Evolutionary conservation across 2,113 vertebrate genomes (phyloP), one percentile per base, ranked within the genome.

Genomic region (Panurus biarmicus): DNA sequence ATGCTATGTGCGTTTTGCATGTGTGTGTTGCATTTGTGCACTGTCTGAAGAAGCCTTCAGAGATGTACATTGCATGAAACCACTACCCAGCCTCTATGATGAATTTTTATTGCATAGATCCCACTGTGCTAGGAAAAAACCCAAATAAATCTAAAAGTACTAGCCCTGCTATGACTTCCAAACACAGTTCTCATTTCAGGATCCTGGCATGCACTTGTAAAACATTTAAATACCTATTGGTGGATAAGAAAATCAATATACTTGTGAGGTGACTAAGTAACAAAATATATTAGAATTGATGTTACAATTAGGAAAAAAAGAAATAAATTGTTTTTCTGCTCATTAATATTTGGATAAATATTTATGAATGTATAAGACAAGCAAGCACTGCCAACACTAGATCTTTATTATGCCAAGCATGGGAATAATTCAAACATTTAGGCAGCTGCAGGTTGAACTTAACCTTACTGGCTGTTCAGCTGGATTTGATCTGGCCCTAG

Each of bases 261-360:
- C 75, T 91, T 94, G 57, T 75, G 54, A 50, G 62, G 7, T 67
- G 94, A 95, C 87, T 93, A 83, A 72, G 80, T 82, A 94, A 89
- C 64, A 76, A 92, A 92, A 89, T 87, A 29, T 84, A 87, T 84
- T 86, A 93, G 85, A 96, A 97, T 97, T 95, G 92, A 96, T 95
- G 94, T 96, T 96, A 95, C 93, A 95, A 93, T 97, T 95, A 96
- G 89, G 78, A 90, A 95, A 96, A 96, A 89, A 94, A 92, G 69
- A 94, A 96, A 97, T 94, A 95, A 94, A 93, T 91, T 81, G 85
- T 82, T 93, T 96, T 90, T 83, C 72, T 85, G 60, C 36, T 91
- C 95, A 85, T 85, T 82, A 94, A 87, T 60, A 89, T 93, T 85
- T 84, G 87, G 87, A 93, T 91, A 85, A 65, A 84, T 75, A 69